These are phyloP conservation scores for Brachypalpus laphriformis DNA, from an alignment of 2,888 invertebrate genomes.

Conservation along the genomic window DNA sequence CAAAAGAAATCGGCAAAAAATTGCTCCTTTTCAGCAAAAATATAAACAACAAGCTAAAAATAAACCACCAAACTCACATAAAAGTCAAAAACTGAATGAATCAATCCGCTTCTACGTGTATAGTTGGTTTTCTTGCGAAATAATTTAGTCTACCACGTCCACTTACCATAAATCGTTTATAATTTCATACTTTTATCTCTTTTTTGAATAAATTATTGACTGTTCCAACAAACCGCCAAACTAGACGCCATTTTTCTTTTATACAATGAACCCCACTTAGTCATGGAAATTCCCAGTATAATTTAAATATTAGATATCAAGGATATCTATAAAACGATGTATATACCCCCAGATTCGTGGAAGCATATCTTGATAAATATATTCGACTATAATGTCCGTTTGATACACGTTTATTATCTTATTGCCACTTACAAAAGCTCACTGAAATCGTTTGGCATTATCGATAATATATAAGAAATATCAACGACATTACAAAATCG, in stretches of 20 bases:
- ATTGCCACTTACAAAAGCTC: conserved; percentile 34
- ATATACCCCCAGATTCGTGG: background rate
- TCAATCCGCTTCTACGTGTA: conserved; percentile 2
- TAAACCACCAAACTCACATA: conserved; percentile 34
- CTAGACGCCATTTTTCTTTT: conserved; percentile 22
- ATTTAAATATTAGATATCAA: conserved; percentile 40
- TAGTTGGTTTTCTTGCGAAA: conserved; percentile 32
- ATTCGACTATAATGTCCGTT: conserved; percentile 30
- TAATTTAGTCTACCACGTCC: conserved; percentile 1
- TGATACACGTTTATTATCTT: conserved; percentile 25
- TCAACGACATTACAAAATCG: conserved; percentile 46
- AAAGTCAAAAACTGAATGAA: conserved; percentile 52
- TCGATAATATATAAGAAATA: conserved; percentile 30
- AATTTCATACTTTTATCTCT: conserved; percentile 58
- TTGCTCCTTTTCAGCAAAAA: background rate
- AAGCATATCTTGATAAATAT: conserved; percentile 20
- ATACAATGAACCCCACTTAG: conserved; percentile 46
- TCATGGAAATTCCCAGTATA: conserved; percentile 52
- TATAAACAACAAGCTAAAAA: background rate
- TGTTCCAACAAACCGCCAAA: conserved; percentile 1
- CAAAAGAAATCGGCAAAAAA: background rate
- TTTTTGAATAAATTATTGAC: conserved; percentile 50
- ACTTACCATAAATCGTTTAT: conserved; percentile 42
- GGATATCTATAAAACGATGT: conserved; percentile 44
- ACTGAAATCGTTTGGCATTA: conserved; percentile 45